Evolutionary conservation across 1,140 invertebrate genomes (phyloP).

Genomic region (Eumaeus atala): DNA sequence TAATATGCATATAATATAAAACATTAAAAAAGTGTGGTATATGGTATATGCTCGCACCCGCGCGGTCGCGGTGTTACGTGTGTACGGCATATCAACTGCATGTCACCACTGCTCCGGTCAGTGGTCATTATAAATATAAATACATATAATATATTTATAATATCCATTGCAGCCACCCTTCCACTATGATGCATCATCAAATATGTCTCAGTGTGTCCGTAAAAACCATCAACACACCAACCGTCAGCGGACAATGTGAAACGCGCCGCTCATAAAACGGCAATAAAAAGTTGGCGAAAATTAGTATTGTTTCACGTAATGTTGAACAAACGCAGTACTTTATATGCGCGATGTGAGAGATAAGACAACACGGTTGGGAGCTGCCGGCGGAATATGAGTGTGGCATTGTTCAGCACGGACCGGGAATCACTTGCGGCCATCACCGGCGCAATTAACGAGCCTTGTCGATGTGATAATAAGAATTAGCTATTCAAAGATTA

Average conservation of each 20-base stretch:
- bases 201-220: too few species aligned
- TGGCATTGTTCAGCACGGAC: conserved; percentile 65
- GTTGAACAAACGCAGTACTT: conserved; percentile 49
- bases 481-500: conserved; percentile 64
- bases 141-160: too few species aligned
- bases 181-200: too few species aligned
- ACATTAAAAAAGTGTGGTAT: too few species aligned
- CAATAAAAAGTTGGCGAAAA: conserved; percentile 50
- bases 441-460: conserved; percentile 64
- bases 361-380: conserved; percentile 61
- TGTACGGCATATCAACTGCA: too few species aligned
- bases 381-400: conserved; percentile 67
- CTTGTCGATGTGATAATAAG: conserved; percentile 68
- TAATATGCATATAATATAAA: too few species aligned
- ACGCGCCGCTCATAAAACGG: conserved; percentile 23
- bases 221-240: too few species aligned
- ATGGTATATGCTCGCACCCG: too few species aligned
- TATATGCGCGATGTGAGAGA: conserved; percentile 61
- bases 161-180: too few species aligned
- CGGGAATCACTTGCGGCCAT: conserved; percentile 65
- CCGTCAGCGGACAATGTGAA: neutral
- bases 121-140: too few species aligned
- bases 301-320: conserved; percentile 50
- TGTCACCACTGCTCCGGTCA: too few species aligned
- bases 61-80: too few species aligned